phyloP scores from a whole-genome alignment of 2,888 invertebrate genomes.

The Xiphydria camelus region DNA sequence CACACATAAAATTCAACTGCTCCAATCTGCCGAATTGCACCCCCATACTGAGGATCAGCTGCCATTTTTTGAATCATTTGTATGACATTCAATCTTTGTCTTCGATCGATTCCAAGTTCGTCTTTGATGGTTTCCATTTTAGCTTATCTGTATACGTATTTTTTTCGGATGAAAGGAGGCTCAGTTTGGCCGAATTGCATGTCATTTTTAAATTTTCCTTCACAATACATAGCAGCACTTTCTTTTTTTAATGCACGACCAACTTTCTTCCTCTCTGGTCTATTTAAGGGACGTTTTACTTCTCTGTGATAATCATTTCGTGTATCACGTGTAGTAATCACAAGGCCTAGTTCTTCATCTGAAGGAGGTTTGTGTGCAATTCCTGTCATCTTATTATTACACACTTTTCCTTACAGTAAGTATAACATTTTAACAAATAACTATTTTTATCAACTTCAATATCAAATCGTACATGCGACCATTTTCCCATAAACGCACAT shows the following conservation, averaged over 20 bases:
- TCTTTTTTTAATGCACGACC: constrained; percentile 1
- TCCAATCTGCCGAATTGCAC: constrained; percentile 1
- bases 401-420: constrained; percentile 4
- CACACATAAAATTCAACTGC: constrained; percentile 2
- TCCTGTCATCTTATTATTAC: constrained; percentile 3
- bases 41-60: constrained; percentile 2
- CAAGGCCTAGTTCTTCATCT: not conserved
- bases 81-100: constrained; percentile 6
- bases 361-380: not conserved
- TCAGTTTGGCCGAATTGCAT: constrained; percentile 5
- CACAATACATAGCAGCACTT: constrained; percentile 3
- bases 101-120: constrained; percentile 1
- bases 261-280: constrained; percentile 3
- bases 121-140: constrained; percentile 5
- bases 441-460: not conserved
- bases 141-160: constrained; percentile 2
- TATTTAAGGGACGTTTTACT: constrained; percentile 6
- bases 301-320: constrained; percentile 5
- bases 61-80: constrained; percentile 4
- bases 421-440: constrained; percentile 5
- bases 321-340: constrained; percentile 4
- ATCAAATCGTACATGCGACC: constrained; percentile 2
- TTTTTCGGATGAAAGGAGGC: constrained; percentile 4
- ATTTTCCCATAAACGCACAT: constrained; percentile 7
- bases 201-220: not conserved